Conservation (phyloP, 2,797 vertebrate species). For the Avahi laniger region DNA sequence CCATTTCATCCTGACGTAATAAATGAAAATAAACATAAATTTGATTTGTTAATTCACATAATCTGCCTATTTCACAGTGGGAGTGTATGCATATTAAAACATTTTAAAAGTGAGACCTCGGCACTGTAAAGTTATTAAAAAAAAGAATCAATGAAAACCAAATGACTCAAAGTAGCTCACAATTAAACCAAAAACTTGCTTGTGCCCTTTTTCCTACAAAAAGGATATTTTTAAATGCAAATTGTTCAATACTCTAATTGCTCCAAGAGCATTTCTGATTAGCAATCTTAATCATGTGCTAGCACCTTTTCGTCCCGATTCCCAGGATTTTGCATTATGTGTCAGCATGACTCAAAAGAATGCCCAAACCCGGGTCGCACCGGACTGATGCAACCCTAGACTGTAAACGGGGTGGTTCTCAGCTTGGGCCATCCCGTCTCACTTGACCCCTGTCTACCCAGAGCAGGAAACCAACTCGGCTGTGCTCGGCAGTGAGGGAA, state of each 20-base stretch:
- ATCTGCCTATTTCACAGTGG: neutral
- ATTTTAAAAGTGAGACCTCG: slow-evolving; percentile 62
- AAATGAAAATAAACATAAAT: slow-evolving; percentile 76
- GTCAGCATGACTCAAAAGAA: slow-evolving; percentile 80
- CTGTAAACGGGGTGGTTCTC: slow-evolving; percentile 83
- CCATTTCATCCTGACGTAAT: slow-evolving; percentile 22
- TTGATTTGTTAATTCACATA: slow-evolving; percentile 66
- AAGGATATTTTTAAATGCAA: slow-evolving; percentile 40
- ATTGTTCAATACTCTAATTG: slow-evolving; percentile 51
- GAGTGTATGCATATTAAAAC: neutral
- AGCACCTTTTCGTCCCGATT: slow-evolving; percentile 48
- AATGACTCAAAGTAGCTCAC: slow-evolving; percentile 47
- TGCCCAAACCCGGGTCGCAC: slow-evolving; percentile 81
- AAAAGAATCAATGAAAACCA: slow-evolving; percentile 23
- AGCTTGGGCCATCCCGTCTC: slow-evolving; percentile 88
- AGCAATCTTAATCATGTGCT: slow-evolving; percentile 8
- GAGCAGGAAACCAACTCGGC: slow-evolving; percentile 89
- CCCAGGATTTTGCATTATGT: slow-evolving; percentile 51
- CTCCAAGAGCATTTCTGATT: slow-evolving; percentile 71
- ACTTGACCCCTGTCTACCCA: slow-evolving; percentile 89
- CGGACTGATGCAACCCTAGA: slow-evolving; percentile 88
- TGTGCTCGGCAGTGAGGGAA: slow-evolving; percentile 93
- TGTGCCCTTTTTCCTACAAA: slow-evolving; percentile 45
- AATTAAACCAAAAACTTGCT: slow-evolving; percentile 54
- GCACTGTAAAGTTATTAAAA: neutral